Evolutionary conservation across 2,113 vertebrate genomes (phyloP), one percentile per base, ranked within the genome.

Genomic region (Mugil cephalus): DNA sequence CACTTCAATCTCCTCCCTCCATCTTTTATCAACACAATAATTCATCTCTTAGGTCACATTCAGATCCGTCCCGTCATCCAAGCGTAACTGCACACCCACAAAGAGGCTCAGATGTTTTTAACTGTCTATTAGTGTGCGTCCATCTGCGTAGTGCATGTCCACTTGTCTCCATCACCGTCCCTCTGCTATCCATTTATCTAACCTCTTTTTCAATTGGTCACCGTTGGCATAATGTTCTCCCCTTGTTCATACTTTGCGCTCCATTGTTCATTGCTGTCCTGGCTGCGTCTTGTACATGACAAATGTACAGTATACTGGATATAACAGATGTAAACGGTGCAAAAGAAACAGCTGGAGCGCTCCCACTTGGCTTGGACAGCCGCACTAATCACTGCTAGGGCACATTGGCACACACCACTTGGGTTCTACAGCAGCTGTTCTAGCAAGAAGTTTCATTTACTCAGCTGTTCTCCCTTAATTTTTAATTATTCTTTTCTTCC

Each of bases 71-170:
- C 19, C 48, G 18, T 69, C 69, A 43, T 74, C 46, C 30, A 11
- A 47, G 42, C 35, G 62, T 77, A 63, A 67, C 60, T 43, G 42
- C 61, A 34, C 61, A 53, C 19, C 50, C 70, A 74, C 39, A 61
- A 50, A 72, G 34, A 63, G 66, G 72, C 77, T 80, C 69, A 68
- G 64, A 70, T 83, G 66, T 76, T 79, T 86, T 70, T 55, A 77
- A 53, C 58, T 74, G 82, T 77, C 10, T 77, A n/a, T 58, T 18
- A 39, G 40, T 75, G 77, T 88, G 45, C 38, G 67, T 86, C 62
- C 35, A 43, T 74, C 34, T 24, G 68, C 79, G 70, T 63, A 14
- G 30, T 42, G 15, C 30, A 18, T 50, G 63, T 86, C 35, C 52
- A 11, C 50, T 40, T 56, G 75, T 79, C 51, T 69, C 61, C 6